Conservation (phyloP, 2,113 vertebrate species). For the Anoplopoma fimbria region DNA sequence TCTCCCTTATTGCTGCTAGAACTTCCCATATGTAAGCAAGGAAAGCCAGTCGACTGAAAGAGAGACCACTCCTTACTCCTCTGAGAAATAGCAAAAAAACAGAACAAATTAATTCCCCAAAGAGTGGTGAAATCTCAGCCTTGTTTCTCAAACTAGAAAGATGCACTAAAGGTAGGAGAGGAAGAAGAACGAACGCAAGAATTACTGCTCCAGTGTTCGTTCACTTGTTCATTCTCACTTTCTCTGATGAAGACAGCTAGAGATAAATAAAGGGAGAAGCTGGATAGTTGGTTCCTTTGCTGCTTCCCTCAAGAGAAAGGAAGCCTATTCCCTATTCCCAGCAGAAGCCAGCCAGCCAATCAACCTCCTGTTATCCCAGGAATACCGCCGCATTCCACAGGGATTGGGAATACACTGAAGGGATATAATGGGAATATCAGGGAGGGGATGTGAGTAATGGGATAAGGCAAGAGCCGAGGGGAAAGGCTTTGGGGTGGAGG, state of each 20-base stretch:
- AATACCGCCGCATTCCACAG: constrained; percentile 60
- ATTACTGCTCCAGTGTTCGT: constrained; percentile 4
- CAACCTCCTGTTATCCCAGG: constrained; percentile 65
- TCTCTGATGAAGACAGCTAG: constrained; percentile 40
- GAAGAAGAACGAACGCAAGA: constrained; percentile 10
- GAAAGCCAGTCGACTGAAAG: constrained; percentile 3
- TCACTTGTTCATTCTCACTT: constrained; percentile 47
- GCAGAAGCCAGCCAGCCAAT: constrained; percentile 54
- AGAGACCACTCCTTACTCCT: constrained; percentile 13
- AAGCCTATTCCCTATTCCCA: constrained; percentile 61
- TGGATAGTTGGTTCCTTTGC: constrained; percentile 42
- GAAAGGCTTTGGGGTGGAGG: constrained; percentile 26
- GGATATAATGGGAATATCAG: constrained; percentile 76
- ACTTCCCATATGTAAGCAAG: constrained; percentile 18
- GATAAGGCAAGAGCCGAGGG: constrained; percentile 60
- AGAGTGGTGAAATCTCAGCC: constrained; percentile 20
- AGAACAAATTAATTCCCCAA: constrained; percentile 32
- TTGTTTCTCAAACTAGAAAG: constrained; percentile 35
- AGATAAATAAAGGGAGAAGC: constrained; percentile 47
- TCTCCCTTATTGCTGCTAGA: background rate
- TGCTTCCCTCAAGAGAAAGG: constrained; percentile 34
- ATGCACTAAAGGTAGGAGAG: constrained; percentile 1
- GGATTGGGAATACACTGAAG: constrained; percentile 74
- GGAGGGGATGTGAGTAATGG: constrained; percentile 67
- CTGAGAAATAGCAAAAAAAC: constrained; percentile 30